These are phyloP conservation scores for Galerucella pusilla DNA, from an alignment of 2,888 invertebrate species.

Conservation along the genomic window DNA sequence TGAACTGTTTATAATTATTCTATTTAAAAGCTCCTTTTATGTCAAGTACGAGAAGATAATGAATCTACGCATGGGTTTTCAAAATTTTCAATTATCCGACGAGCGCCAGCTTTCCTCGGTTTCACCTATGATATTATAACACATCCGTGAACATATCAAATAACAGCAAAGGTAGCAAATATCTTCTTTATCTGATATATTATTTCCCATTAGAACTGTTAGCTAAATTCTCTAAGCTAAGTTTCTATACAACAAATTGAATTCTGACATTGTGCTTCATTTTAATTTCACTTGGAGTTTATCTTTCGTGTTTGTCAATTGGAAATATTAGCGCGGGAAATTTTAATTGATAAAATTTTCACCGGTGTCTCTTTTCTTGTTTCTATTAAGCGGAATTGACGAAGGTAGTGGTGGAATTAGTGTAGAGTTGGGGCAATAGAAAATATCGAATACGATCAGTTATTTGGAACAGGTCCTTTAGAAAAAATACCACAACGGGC, in stretches of 20 bases:
- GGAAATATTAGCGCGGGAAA: conserved; percentile 38
- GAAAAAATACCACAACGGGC: too few species aligned
- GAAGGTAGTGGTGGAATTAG: conserved; percentile 4
- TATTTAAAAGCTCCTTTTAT: too few species aligned
- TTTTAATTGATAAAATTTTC: conserved; percentile 42
- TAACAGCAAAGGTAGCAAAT: background rate
- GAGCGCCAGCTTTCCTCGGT: too few species aligned
- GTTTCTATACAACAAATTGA: conserved; percentile 22
- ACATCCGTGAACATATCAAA: background rate
- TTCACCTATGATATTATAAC: too few species aligned
- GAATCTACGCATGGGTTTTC: too few species aligned
- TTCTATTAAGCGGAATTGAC: conserved; percentile 31
- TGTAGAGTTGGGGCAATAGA: conserved; percentile 14
- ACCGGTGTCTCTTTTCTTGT: conserved; percentile 33
- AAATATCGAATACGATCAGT: background rate
- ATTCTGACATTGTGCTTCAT: conserved; percentile 32
- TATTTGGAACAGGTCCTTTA: background rate
- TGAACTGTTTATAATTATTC: too few species aligned
- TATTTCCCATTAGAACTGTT: conserved; percentile 17
- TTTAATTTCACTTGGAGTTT: conserved; percentile 35
- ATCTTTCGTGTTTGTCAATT: conserved; percentile 40
- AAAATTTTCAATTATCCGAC: too few species aligned
- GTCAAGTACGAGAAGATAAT: too few species aligned
- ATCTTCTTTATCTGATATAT: background rate
- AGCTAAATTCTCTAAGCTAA: conserved; percentile 5